These are phyloP conservation scores for Bujurquina vittata DNA, from an alignment of 2,113 vertebrate species.

Conservation along the genomic window DNA sequence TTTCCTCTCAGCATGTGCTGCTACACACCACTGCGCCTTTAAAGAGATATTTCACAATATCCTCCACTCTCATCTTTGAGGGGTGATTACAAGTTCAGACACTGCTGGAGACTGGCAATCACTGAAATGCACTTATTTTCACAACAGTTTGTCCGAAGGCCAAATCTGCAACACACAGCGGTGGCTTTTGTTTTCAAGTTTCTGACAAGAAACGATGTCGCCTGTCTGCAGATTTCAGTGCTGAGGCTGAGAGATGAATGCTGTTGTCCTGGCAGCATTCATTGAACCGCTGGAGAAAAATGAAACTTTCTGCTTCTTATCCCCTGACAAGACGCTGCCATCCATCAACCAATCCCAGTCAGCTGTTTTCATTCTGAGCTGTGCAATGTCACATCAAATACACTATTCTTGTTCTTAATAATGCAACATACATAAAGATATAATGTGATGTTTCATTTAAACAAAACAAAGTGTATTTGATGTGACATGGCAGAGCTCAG, in stretches of 20 bases:
- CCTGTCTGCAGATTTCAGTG: not conserved
- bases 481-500: not conserved
- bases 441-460: too few species aligned
- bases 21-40: slow-evolving; percentile 14
- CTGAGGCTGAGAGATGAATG: not conserved
- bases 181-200: not conserved
- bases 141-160: slow-evolving; percentile 11
- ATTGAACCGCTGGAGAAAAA: not conserved
- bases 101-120: not conserved
- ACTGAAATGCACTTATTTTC: slow-evolving; percentile 11
- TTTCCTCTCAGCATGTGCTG: slow-evolving; percentile 54
- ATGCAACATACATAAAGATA: not conserved
- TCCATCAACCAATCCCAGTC: not conserved
- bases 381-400: not conserved
- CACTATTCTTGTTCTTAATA: not conserved
- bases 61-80: not conserved
- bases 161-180: not conserved
- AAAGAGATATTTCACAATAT: slow-evolving; percentile 43
- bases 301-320: not conserved
- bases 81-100: slow-evolving; percentile 8
- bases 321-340: not conserved
- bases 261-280: not conserved
- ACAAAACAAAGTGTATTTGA: not conserved
- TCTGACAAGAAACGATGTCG: not conserved
- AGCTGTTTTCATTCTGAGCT: not conserved